phyloP scores from a whole-genome alignment of 2,113 vertebrate species.

The Entosphenus tridentatus region DNA sequence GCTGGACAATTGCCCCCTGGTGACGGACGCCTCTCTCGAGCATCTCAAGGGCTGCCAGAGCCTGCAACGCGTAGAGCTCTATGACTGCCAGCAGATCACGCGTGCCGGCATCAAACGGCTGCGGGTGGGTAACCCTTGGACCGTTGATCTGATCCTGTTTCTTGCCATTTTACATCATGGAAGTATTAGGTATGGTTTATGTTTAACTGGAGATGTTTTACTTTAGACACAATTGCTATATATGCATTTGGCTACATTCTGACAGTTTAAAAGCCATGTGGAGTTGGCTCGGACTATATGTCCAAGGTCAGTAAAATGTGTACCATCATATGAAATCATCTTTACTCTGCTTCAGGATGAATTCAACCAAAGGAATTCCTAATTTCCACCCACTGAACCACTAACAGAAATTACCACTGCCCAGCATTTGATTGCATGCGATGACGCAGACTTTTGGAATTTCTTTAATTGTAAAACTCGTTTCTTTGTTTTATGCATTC shows the following conservation, averaged over 20 bases:
- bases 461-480: no score
- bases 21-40: slow-evolving; percentile 88
- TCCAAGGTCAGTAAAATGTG: not conserved
- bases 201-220: not conserved
- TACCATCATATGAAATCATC: not conserved
- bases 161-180: not conserved
- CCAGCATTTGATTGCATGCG: not conserved
- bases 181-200: not conserved
- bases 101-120: slow-evolving; percentile 92
- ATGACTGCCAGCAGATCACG: slow-evolving; percentile 95
- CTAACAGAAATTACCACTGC: not conserved
- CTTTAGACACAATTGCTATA: not conserved
- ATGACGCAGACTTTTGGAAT: no score
- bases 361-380: not conserved
- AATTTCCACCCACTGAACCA: not conserved
- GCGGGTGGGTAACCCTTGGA: slow-evolving; percentile 29
- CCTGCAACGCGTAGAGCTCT: slow-evolving; percentile 85
- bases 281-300: not conserved
- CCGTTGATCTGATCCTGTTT: not conserved
- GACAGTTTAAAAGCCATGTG: not conserved
- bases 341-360: not conserved
- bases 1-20: slow-evolving; percentile 92
- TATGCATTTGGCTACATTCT: not conserved
- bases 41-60: slow-evolving; percentile 93
- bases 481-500: not conserved